A percentile compares a stretch with the other conserved stretches of the same genome.
These are phyloP conservation scores for Yponomeuta evonymella DNA, from an alignment of 2,888 invertebrate species.

Conservation along the genomic window DNA sequence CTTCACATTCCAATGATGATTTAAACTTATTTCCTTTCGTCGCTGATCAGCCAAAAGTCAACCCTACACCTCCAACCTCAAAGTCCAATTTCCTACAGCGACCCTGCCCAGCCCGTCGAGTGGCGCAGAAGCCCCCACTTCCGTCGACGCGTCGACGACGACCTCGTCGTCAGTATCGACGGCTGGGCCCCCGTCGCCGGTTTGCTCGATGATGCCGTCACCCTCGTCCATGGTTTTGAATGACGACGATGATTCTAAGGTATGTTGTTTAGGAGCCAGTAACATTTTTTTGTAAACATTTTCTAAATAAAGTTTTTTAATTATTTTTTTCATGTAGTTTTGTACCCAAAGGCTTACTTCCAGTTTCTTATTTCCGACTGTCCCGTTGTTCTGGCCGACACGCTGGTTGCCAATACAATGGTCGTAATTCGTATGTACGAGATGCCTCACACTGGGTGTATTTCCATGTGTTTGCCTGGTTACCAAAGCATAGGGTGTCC, in stretches of 20 bases:
- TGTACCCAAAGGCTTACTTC: neutral
- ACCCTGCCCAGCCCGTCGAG: slow-evolving; percentile 61
- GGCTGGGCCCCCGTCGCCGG: slow-evolving; percentile 36
- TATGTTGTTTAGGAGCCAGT: slow-evolving; percentile 22
- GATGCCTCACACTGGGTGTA: too few relatives aligned
- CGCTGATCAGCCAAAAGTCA: neutral
- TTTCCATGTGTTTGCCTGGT: too few relatives aligned
- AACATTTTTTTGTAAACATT: too few relatives aligned
- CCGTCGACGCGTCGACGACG: slow-evolving; percentile 27
- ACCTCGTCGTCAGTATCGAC: slow-evolving; percentile 21
- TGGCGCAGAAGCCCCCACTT: slow-evolving; percentile 52
- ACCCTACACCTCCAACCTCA: neutral
- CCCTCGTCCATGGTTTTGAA: slow-evolving; percentile 27
- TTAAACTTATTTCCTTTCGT: neutral
- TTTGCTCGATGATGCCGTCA: slow-evolving; percentile 36
- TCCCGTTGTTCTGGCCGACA: neutral
- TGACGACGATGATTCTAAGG: slow-evolving; percentile 67
- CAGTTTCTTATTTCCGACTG: neutral
- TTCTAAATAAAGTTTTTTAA: too few relatives aligned
- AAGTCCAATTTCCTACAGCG: slow-evolving; percentile 31
- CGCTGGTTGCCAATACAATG: neutral
- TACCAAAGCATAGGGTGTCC: too few relatives aligned
- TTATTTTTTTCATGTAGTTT: neutral
- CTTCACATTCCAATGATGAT: too few relatives aligned
- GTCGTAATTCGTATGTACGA: neutral